Base-by-base conservation (phyloP, 1,140 invertebrate species). In the Diorhabda elongata region DNA sequence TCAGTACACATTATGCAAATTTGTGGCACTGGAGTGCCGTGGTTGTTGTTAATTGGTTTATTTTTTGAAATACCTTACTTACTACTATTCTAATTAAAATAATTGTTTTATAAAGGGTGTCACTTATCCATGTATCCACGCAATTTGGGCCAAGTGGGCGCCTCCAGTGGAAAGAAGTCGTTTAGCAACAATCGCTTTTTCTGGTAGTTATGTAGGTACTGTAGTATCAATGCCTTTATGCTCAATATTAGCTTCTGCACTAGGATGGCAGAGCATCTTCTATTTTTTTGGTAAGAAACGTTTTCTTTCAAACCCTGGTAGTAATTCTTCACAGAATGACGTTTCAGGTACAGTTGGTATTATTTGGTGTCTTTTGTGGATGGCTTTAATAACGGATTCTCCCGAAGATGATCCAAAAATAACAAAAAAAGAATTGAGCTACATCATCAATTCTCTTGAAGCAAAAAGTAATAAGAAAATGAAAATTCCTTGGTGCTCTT, bases 71-170 rank as follows among this genome's bases (percentile, higher is more conserved):
- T 26, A 26, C 26, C 26, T 26, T 2, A 26, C 26, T 26, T 26
- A 26, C 26, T 26, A 26, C 26, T 26, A 26, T 26, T 26, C 0
- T 0, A 52, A 52, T 52, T 8, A 0, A 52, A 3, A 52, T 5
- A 4, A 61, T 3, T 42, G 3, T 66, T 72, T 26, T 67, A 76
- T 78, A 60, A 77, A 94, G 92, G 94, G 94, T 59, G 93, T 96
- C 0, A 94, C 93, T 2, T 96, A 94, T 81, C 94, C 94, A 4
- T 91, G 92, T 71, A 95, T 96, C 64, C 92, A 95, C 80, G 90
- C 91, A 5, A 87, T 96, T 42, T 95, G 94, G 92, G 86, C 91
- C 0, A 87, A 89, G 68, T 97, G 95, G 94, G 90, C 92, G n/a
- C 95, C 94, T 26, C 89, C 91, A 0, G 77, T 89, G 41, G 94